Evolutionary conservation across 2,888 invertebrate species (phyloP), one percentile per base, ranked within the genome.

Genomic region (Dryomyza anilis): DNA sequence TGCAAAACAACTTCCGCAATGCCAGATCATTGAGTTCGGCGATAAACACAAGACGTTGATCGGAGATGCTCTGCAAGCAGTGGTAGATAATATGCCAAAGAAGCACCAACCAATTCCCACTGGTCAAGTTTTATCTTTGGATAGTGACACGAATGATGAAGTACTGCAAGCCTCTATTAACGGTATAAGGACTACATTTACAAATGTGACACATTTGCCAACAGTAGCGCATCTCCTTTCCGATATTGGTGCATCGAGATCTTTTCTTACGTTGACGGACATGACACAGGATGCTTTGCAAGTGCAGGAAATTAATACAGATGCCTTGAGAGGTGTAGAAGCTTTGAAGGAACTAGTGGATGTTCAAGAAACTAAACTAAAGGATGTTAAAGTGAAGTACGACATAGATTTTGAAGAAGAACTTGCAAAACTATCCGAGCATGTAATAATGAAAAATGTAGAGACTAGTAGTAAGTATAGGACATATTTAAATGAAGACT

Each of bases 111-210:
- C 39, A 10, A 29, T 29, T 8, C 48, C 36, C 3, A 65, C n/a
- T n/a, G n/a, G n/a, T n/a, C n/a, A n/a, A n/a, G n/a, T n/a, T n/a
- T n/a, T n/a, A n/a, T n/a, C n/a, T n/a, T n/a, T 65, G 5, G 23
- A 65, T n/a, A 65, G 65, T 30, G 67, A 67, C 21, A 60, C 65
- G 0, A 65, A 67, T 23, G n/a, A n/a, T n/a, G 16, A 7, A 8
- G 59, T 23, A 21, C 33, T 25, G 25, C 25, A 21, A 1, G 27
- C 12, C 10, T 29, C 7, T 19, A 1, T 12, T 21, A 5, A 19
- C 6, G 19, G 16, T 2, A 3, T 23, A 14, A 12, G 14, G 36
- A 21, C 36, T 7, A 16, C 7, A 1, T n/a, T 6, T 7, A 23
- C n/a, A 29, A 8, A 2, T 16, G 19, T 8, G 19, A 53, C 30